phyloP scores from a whole-genome alignment of 2,797 vertebrate genomes.

The Chromobotia macracanthus region DNA sequence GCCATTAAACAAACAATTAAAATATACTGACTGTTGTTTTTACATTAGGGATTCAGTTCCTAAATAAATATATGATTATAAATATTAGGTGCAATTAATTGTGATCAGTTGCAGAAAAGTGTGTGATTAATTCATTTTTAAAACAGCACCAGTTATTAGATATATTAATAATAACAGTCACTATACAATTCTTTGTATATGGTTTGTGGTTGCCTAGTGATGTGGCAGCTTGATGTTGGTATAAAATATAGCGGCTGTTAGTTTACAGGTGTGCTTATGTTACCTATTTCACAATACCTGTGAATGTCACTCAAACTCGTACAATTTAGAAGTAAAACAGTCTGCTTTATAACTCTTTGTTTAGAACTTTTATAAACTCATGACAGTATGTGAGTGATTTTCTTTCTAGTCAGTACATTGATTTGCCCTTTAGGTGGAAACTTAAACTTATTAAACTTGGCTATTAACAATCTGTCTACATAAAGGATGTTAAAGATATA shows the following conservation, averaged over 20 bases:
- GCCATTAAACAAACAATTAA: too few relatives aligned
- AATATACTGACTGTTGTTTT: too few relatives aligned
- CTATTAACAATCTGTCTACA: constrained; percentile 68
- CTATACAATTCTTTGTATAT: background rate
- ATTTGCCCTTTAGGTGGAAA: constrained; percentile 67
- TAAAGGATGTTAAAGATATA: constrained; percentile 47
- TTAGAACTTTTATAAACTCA: background rate
- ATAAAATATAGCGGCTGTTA: background rate
- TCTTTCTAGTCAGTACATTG: constrained; percentile 54
- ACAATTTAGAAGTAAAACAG: too few relatives aligned
- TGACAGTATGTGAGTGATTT: constrained; percentile 59
- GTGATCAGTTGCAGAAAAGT: too few relatives aligned
- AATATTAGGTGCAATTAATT: too few relatives aligned
- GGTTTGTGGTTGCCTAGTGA: background rate
- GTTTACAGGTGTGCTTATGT: background rate
- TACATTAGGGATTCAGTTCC: too few relatives aligned
- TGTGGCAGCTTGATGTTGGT: background rate
- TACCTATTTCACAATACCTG: background rate
- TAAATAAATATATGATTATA: too few relatives aligned
- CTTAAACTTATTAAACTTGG: constrained; percentile 65
- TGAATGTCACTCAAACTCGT: background rate
- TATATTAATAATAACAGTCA: too few relatives aligned
- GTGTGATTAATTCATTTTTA: too few relatives aligned
- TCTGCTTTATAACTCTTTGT: background rate
- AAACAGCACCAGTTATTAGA: too few relatives aligned